phyloP scores from a whole-genome alignment of 35 echinoderm and acorn worm genomes.

The Ophiothrix spiculata region DNA sequence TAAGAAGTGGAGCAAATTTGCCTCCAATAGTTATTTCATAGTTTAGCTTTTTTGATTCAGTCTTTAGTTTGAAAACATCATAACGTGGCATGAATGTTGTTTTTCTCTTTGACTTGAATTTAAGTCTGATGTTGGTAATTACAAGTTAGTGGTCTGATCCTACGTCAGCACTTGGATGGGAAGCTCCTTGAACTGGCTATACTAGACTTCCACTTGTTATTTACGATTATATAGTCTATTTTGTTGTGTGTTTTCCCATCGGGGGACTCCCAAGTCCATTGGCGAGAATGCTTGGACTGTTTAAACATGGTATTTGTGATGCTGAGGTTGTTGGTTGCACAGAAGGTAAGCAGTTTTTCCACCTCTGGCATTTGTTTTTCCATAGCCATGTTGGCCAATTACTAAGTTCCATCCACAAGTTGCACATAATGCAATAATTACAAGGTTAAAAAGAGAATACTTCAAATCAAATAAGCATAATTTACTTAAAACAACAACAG shows the following conservation, averaged over 20 bases:
- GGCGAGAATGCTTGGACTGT: not conserved
- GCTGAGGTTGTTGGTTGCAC: conserved; percentile 37
- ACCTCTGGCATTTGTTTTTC: conserved; percentile 34
- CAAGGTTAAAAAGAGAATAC: no score
- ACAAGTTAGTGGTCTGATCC: conserved; percentile 32
- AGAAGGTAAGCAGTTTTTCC: conserved; percentile 50
- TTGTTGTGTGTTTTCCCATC: conserved; percentile 18
- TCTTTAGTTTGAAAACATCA: conserved; percentile 14
- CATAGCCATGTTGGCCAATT: conserved; percentile 27
- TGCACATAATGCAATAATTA: no score
- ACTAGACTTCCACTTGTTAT: conserved; percentile 16
- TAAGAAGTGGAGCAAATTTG: conserved; percentile 32
- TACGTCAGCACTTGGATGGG: conserved; percentile 34
- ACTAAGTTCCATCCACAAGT: conserved; percentile 31
- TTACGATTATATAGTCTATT: conserved; percentile 36
- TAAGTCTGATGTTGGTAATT: not conserved
- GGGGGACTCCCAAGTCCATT: conserved; percentile 37
- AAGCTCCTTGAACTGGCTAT: conserved; percentile 15
- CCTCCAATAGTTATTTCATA: conserved; percentile 31
- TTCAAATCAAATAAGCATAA: no score
- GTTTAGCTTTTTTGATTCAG: not conserved
- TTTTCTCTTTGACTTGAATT: not conserved
- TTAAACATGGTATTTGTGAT: conserved; percentile 10
- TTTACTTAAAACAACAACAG: no score
- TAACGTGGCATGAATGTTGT: not conserved